Conservation (phyloP, 2,113 vertebrate species). For the Piprites chloris region DNA sequence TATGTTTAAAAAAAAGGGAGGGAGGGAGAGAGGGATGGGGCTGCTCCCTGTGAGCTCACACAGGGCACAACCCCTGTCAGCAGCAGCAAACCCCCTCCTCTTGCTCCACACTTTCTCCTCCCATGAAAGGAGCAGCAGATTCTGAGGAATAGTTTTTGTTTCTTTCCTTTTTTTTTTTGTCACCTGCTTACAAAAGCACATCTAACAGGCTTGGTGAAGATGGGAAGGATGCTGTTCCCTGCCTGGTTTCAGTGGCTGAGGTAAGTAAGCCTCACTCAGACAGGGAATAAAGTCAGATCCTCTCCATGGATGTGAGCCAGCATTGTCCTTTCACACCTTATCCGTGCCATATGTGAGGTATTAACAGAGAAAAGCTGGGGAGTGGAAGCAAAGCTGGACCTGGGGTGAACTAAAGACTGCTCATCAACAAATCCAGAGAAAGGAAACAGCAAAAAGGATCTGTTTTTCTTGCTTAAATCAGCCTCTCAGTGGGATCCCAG, state of each 20-base stretch:
- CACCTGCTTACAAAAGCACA: not conserved
- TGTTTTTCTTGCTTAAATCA: slow-evolving; percentile 29
- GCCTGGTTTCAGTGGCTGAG: not conserved
- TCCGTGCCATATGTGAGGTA: not conserved
- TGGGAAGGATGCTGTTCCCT: not conserved
- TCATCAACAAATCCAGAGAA: not conserved
- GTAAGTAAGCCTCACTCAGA: not conserved
- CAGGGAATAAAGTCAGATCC: not conserved
- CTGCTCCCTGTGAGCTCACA: not conserved
- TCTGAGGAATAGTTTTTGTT: not conserved
- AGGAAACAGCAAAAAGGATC: not conserved
- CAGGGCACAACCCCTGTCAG: not conserved
- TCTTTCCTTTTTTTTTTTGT: not conserved
- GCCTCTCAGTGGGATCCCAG: not conserved
- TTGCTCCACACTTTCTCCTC: not conserved
- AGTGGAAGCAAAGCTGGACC: not conserved
- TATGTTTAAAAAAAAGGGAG: not conserved
- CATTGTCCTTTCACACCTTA: not conserved
- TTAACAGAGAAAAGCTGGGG: not conserved
- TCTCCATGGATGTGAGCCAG: not conserved
- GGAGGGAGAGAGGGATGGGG: not conserved
- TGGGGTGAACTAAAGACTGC: not conserved
- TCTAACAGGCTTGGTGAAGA: not conserved
- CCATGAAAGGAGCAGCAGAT: not conserved
- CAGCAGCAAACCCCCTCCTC: not conserved